These are phyloP conservation scores for Lepidocyrtoides sp. DNA, from an alignment of 2,888 invertebrate species.

Conservation along the genomic window DNA sequence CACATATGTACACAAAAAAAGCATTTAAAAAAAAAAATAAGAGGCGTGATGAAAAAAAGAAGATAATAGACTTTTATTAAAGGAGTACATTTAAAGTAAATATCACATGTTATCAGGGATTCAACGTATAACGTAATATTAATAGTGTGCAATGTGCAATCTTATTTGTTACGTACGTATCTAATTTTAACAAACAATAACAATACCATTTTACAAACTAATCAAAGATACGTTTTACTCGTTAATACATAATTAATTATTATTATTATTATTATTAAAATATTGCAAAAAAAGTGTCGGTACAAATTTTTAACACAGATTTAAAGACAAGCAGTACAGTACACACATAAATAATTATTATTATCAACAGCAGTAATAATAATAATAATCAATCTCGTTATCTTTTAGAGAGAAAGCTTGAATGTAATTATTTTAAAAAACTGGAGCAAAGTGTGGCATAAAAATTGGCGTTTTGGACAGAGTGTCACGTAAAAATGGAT, in stretches of 20 bases:
- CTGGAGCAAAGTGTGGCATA: constrained; percentile 24
- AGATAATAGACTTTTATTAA: neutral
- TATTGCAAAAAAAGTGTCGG: constrained; percentile 21
- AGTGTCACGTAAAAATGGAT: neutral
- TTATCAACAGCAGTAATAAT: neutral
- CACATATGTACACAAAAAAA: neutral
- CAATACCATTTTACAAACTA: neutral
- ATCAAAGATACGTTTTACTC: constrained; percentile 39
- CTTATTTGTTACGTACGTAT: constrained; percentile 34
- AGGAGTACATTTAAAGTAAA: neutral
- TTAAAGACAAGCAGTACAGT: constrained; percentile 52
- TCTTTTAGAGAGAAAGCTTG: neutral
- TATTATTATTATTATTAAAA: too few species aligned
- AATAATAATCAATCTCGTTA: constrained; percentile 9
- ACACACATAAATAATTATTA: neutral
- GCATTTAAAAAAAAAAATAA: neutral
- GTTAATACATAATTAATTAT: too few species aligned
- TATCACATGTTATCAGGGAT: constrained; percentile 14
- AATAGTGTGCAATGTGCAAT: constrained; percentile 36
- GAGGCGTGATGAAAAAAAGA: neutral
- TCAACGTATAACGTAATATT: constrained; percentile 17
- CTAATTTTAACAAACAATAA: constrained; percentile 4
- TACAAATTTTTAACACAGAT: constrained; percentile 48
- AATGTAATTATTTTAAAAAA: too few species aligned
- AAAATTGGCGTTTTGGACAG: neutral